These are phyloP conservation scores for Pterocles orientalis DNA, from an alignment of 2,113 vertebrate species.

Conservation along the genomic window DNA sequence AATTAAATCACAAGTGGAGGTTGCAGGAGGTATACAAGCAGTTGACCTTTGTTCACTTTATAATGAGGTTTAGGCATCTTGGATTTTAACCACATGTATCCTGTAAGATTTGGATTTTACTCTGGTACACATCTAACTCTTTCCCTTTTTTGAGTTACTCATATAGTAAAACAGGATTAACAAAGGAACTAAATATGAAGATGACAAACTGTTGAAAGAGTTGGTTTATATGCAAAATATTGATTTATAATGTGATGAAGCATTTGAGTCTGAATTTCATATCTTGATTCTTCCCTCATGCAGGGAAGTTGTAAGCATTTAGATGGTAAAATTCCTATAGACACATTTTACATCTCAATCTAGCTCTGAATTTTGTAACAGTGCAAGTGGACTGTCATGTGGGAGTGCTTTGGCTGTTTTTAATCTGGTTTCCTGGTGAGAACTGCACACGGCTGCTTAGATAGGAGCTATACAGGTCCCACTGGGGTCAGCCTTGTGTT, in stretches of 20 bases:
- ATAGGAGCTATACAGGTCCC: not conserved
- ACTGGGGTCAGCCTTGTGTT: not conserved
- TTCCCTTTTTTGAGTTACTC: not conserved
- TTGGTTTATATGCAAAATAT: not conserved
- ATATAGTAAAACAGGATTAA: not conserved
- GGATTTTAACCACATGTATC: not conserved
- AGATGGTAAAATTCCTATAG: not conserved
- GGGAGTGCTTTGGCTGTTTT: not conserved
- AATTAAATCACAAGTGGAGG: not conserved
- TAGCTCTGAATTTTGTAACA: not conserved
- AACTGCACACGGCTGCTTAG: not conserved
- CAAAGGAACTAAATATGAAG: not conserved
- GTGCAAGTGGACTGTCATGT: not conserved
- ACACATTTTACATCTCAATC: not conserved
- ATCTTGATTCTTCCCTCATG: not conserved
- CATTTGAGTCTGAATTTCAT: not conserved
- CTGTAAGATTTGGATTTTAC: not conserved
- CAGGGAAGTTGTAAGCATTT: not conserved
- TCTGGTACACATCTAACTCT: not conserved
- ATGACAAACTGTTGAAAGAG: not conserved
- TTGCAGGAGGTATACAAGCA: not conserved
- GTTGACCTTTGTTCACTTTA: not conserved
- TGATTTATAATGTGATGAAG: not conserved
- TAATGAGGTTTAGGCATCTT: not conserved
- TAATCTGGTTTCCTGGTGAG: not conserved